A percentile compares a stretch with the other conserved stretches of the same genome.
Conservation (phyloP, 64 coral and sea anemone genomes). For the Pocillopora damicornis region DNA sequence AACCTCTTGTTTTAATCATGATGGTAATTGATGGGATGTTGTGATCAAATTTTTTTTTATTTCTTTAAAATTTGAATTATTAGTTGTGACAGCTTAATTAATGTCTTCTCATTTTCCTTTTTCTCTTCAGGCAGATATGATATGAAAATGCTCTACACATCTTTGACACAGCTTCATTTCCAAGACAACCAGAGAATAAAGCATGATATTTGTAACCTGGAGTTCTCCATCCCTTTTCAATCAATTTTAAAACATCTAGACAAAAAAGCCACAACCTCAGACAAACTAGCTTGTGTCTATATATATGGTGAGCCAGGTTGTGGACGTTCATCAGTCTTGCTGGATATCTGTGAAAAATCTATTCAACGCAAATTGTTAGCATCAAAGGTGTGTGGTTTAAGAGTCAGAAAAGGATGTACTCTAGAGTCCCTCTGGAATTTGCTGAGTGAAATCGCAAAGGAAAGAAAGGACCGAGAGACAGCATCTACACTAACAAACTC, state of each 20-base stretch:
- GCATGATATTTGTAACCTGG: too few relatives aligned
- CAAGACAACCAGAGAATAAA: too few relatives aligned
- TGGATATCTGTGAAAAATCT: slow-evolving; percentile 39
- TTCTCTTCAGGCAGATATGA: too few relatives aligned
- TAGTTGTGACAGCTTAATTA: too few relatives aligned
- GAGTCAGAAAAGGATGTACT: slow-evolving; percentile 34
- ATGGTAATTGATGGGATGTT: too few relatives aligned
- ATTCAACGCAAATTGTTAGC: slow-evolving; percentile 4
- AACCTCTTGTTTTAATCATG: too few relatives aligned
- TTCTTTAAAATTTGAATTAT: too few relatives aligned
- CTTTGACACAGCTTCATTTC: too few relatives aligned
- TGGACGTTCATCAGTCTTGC: slow-evolving; percentile 57
- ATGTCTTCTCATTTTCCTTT: too few relatives aligned
- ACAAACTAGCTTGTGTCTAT: not conserved
- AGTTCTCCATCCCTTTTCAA: not conserved
- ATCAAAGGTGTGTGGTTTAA: slow-evolving; percentile 34
- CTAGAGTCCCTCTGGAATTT: slow-evolving; percentile 66
- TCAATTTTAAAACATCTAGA: not conserved
- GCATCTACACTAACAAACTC: slow-evolving; percentile 56
- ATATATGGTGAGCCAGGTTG: slow-evolving; percentile 70
- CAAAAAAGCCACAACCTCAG: too few relatives aligned
- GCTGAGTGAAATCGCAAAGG: slow-evolving; percentile 66
- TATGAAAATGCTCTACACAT: too few relatives aligned
- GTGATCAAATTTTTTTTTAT: too few relatives aligned
- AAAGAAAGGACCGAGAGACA: slow-evolving; percentile 65